Base-by-base conservation (phyloP, 2,888 invertebrate genomes). In the Gonocerus acuteangulatus region DNA sequence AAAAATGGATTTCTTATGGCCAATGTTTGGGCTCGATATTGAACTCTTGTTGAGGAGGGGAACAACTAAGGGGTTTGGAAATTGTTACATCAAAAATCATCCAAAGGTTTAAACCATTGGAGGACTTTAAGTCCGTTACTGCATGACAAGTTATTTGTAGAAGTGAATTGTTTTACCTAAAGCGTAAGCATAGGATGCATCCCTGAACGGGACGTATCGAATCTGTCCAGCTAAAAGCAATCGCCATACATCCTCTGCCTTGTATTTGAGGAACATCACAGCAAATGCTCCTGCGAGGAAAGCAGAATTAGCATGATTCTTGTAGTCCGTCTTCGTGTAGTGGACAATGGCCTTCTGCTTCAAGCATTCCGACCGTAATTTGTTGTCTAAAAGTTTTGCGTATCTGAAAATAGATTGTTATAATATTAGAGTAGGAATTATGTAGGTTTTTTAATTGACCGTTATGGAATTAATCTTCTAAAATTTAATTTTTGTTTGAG, bases 281-380 rank as follows among this genome's bases (percentile, higher is more conserved):
- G 93, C 85, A 82, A 93, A 97, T 67, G 91, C 83, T 68, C 91
- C 92, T 73, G 95, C 88, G 69, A 99, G 82, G 77, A 87, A 96
- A 23, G 96, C 96, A 34, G 95, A 92, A 78, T 97, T 99, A 15
- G 93, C 86, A 70, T 95, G 76, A 72, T 93, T 89, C 62, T 88
- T 82, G 66, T 86, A 84, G 77, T 88, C 86, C 72, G 84, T 82
- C 66, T 88, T 87, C 34, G 94, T 91, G 73, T 89, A 95, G 74
- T 94, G 95, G 6, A 96, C 88, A 63, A 96, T 86, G 74, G 86
- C 86, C 75, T 64, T 61, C 1, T 22, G 1, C n/a, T 34, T 13
- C 18, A 61, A 22, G 11, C 7, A 18, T 6, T 36, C 19, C 1
- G 15, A 15, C 15, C 21, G 44, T 9, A 64, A 36, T 23, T 62